Conservation (phyloP, 1,140 invertebrate species). For the Apis mellifera region Amel_HAv3.1 CM009940.2:11642501-11643000, state of each 20-base stretch:
- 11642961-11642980: neutral
- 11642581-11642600: neutral
- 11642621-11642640: slow-evolving; percentile 28
- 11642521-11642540: neutral
- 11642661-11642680: neutral
- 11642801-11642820: slow-evolving; percentile 34
- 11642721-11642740: slow-evolving; percentile 11
- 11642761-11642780: slow-evolving; percentile 15
- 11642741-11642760: slow-evolving; percentile 8
- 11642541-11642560: neutral
- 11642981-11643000: neutral
- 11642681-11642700: slow-evolving; percentile 25
- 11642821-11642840: slow-evolving; percentile 23
- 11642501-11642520: neutral
- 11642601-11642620: slow-evolving; percentile 12
- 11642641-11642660: slow-evolving; percentile 9
- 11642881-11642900: neutral
- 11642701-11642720: slow-evolving; percentile 40
- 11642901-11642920: neutral
- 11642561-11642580: neutral
- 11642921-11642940: too few relatives aligned
- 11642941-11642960: too few relatives aligned
- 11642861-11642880: slow-evolving; percentile 8
- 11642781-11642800: neutral
- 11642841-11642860: slow-evolving; percentile 41